Evolutionary conservation across 2,113 vertebrate species (phyloP).

Genomic region (Gymnogyps californianus): DNA sequence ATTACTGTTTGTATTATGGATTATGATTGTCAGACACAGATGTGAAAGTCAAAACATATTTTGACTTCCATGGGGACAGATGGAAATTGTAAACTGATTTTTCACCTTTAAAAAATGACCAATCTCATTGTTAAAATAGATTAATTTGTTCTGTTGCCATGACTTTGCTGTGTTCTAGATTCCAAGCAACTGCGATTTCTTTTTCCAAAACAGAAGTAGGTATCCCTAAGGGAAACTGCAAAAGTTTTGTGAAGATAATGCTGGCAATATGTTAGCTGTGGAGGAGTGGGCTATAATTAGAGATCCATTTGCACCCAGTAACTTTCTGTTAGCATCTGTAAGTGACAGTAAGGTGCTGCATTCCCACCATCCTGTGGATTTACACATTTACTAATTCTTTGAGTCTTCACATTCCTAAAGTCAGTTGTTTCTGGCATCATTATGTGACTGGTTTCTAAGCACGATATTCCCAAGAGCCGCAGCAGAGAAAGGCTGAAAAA

Average conservation of each 20-base stretch:
- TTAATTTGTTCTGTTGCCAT: background rate
- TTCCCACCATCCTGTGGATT: background rate
- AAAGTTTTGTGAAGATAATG: background rate
- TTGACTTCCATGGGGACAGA: background rate
- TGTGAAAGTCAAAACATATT: conserved; percentile 10
- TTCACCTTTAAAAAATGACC: conserved; percentile 17
- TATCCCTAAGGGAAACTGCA: background rate
- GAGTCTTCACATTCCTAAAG: background rate
- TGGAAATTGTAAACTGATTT: conserved; percentile 24
- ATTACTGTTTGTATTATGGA: background rate
- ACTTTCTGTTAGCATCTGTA: background rate
- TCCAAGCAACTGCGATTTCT: background rate
- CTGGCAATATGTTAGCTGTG: background rate
- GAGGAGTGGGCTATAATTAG: background rate
- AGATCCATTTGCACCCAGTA: background rate
- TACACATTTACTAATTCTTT: background rate
- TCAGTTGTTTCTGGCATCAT: background rate
- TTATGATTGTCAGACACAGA: conserved; percentile 17
- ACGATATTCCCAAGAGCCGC: background rate
- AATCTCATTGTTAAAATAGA: background rate
- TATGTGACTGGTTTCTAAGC: background rate
- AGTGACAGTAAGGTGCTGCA: background rate
- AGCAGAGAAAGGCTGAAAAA: background rate
- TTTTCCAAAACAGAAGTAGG: background rate
- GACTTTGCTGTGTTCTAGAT: conserved; percentile 2